Evolutionary conservation across 2,113 vertebrate species (phyloP).

Genomic region (Elgaria multicarinata): DNA sequence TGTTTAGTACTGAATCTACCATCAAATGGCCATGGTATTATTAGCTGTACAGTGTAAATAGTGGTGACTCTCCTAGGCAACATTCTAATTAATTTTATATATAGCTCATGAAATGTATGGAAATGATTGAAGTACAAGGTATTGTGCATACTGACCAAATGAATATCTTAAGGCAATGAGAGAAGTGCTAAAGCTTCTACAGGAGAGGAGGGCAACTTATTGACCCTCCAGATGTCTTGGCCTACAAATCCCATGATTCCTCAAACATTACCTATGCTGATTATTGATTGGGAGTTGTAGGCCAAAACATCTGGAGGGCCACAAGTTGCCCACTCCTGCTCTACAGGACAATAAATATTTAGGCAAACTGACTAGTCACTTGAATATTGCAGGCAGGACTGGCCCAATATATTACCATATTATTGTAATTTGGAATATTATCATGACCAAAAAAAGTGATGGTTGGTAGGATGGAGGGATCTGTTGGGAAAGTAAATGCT

Average conservation of each 20-base stretch:
- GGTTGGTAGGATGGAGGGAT: not conserved
- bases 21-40: not conserved
- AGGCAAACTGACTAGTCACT: not conserved
- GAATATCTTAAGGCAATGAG: not conserved
- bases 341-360: not conserved
- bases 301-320: too few species aligned
- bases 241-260: too few species aligned
- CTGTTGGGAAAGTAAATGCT: not conserved
- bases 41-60: not conserved
- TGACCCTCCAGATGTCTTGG: too few species aligned
- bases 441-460: too few species aligned
- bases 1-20: not conserved
- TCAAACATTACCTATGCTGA: too few species aligned
- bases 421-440: too few species aligned
- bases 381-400: not conserved
- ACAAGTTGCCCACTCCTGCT: too few species aligned
- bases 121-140: not conserved
- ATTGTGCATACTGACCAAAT: not conserved
- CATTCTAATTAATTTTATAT: not conserved
- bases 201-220: too few species aligned
- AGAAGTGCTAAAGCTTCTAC: not conserved
- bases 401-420: too few species aligned
- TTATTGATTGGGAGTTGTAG: too few species aligned
- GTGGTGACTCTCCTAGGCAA: not conserved
- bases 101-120: not conserved